Evolutionary conservation across 2,888 invertebrate species (phyloP).

Genomic region (Lasioglossum zephyrum): DNA sequence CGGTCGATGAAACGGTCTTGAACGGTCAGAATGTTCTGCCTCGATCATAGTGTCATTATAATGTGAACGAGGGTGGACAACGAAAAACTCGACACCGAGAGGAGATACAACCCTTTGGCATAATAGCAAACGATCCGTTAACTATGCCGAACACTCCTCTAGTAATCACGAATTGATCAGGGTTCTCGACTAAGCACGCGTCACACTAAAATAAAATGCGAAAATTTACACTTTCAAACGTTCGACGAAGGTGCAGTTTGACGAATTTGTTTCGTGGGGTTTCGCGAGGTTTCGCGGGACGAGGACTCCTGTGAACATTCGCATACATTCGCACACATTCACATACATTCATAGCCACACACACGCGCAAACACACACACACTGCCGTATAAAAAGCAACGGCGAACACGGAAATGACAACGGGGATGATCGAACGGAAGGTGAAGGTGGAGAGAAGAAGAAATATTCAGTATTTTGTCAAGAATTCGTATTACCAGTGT

Average conservation of each 20-base stretch:
- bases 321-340: background rate
- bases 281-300: background rate
- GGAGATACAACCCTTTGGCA: background rate
- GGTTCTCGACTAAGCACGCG: conserved; percentile 47
- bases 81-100: background rate
- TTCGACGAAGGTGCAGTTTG: conserved; percentile 28
- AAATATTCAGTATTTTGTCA: conserved; percentile 79
- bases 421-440: conserved; percentile 8
- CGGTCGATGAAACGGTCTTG: background rate
- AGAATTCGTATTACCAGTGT: conserved; percentile 74
- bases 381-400: background rate
- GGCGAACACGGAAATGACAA: conserved; percentile 18
- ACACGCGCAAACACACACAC: background rate
- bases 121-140: conserved; percentile 22
- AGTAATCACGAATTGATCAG: conserved; percentile 57
- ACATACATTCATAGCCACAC: too few relatives aligned
- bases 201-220: background rate
- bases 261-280: background rate
- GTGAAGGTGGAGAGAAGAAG: conserved; percentile 17
- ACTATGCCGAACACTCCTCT: conserved; percentile 29
- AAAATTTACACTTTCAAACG: conserved; percentile 35
- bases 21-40: background rate
- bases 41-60: conserved; percentile 3
- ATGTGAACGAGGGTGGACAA: background rate
- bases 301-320: background rate